These are phyloP conservation scores for Noturus placidus DNA, from an alignment of 2,113 vertebrate species.

Conservation along the genomic window DNA sequence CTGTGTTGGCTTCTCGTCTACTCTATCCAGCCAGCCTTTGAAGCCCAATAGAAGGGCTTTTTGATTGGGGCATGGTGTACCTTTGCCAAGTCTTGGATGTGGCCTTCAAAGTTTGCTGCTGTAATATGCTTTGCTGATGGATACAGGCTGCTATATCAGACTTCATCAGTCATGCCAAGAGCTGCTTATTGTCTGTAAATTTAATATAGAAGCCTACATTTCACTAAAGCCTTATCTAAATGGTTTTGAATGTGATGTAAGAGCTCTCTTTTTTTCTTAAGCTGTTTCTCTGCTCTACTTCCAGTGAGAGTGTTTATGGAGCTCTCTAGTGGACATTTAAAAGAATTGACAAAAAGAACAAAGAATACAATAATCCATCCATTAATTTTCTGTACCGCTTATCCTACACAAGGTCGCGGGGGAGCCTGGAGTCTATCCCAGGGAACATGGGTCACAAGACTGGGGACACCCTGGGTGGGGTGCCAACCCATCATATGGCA, in stretches of 20 bases:
- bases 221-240: conserved; percentile 36
- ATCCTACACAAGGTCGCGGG: too few species aligned
- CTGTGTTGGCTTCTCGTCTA: conserved; percentile 41
- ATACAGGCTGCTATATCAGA: conserved; percentile 36
- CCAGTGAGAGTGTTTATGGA: neutral
- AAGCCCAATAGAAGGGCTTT: conserved; percentile 48
- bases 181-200: conserved; percentile 35
- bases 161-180: conserved; percentile 17
- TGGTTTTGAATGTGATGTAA: conserved; percentile 21
- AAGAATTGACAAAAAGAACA: conserved; percentile 1
- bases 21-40: conserved; percentile 47
- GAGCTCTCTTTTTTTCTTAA: neutral
- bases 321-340: conserved; percentile 56
- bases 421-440: too few species aligned
- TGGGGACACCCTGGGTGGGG: too few species aligned
- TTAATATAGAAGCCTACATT: conserved; percentile 35
- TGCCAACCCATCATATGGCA: too few species aligned
- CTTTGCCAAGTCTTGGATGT: conserved; percentile 39
- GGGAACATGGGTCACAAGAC: too few species aligned
- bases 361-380: neutral
- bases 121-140: conserved; percentile 35
- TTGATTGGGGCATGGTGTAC: conserved; percentile 39
- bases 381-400: too few species aligned
- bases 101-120: conserved; percentile 47
- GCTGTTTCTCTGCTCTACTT: neutral